Base-by-base conservation (phyloP, 2,113 vertebrate species). In the Melanocharis versteri region DNA sequence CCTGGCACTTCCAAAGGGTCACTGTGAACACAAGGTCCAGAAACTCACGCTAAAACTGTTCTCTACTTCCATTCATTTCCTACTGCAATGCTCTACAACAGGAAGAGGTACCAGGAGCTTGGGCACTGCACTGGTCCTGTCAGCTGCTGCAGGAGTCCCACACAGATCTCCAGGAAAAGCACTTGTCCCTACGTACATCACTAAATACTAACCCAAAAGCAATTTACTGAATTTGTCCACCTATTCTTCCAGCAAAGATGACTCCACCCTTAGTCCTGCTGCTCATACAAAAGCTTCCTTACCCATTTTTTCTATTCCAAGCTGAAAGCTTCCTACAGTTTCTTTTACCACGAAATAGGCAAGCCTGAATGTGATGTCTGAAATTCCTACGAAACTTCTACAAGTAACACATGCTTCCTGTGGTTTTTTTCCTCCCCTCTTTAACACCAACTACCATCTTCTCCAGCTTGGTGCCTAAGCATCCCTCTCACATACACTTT, bases 141-240 rank as follows among this genome's bases (percentile, higher is more conserved):
- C n/a, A 58, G 31, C 37, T 57, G 47, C 30, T 60, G 64, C 72
- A 81, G n/a, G 16, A 58, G 23, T 40, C 42, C 69, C 37, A 56
- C 40, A 35, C 31, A 31, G 18, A 27, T 10, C 40, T 60, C 33
- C 70, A 54, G 33, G 10, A 42, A 66, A 42, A 75, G 23, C 65
- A 33, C 23, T 28, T 50, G 18, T 18, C 65, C 7, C 0, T 18
- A 8, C 0, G 8, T 3, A 31, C 28, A 4, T 4, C 1, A 1
- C 53, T 71, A 30, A 78, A 79, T 3, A 22, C 23, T 39, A 70
- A 62, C 9, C 22, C 6, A 1, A 68, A 58, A 42, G 2, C 35
- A 73, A 53, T 20, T 39, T 45, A 48, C 0, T 47, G 2, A n/a
- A 62, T 9, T 39, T 47, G 22, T 10, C 23, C 10, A 56, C 3